Evolutionary conservation across 92 coral and sea anemone species (phyloP).

Genomic region (Phymanthus crucifer): DNA sequence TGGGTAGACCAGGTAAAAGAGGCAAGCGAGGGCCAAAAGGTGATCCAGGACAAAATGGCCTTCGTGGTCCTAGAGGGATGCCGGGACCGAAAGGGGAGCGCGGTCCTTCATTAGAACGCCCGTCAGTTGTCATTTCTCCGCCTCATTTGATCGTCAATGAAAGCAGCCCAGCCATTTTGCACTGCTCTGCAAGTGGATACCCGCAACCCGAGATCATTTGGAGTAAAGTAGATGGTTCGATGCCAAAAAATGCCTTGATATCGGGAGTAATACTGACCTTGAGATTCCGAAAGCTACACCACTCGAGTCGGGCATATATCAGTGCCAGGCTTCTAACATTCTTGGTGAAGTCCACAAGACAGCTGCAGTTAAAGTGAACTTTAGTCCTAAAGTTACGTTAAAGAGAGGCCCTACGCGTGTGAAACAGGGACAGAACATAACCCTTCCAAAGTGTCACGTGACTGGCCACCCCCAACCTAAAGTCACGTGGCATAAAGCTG

Average conservation of each 20-base stretch:
- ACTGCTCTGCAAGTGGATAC: constrained; percentile 35
- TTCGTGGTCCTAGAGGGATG: constrained; percentile 19
- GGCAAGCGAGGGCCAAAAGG: constrained; percentile 28
- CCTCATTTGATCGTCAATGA: constrained; percentile 37
- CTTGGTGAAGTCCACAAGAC: neutral
- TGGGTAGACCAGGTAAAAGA: neutral
- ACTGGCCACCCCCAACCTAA: constrained; percentile 15
- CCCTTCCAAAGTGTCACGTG: constrained; percentile 41
- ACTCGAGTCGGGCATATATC: constrained; percentile 14
- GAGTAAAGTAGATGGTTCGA: constrained; percentile 28
- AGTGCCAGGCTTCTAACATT: constrained; percentile 18
- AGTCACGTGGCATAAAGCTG: constrained; percentile 25
- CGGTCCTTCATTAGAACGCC: constrained; percentile 27
- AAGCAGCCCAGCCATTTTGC: neutral
- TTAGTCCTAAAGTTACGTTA: neutral
- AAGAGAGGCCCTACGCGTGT: neutral
- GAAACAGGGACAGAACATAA: constrained; percentile 26
- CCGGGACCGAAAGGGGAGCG: constrained; percentile 39
- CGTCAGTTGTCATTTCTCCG: constrained; percentile 31
- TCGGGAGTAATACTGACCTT: neutral
- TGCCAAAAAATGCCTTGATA: neutral
- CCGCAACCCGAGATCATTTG: constrained; percentile 27
- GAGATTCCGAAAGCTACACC: neutral
- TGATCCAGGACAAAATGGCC: constrained; percentile 13
- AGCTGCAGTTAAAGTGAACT: neutral